phyloP scores from a whole-genome alignment of 2,113 vertebrate genomes.

The Empidonax alnorum region DNA sequence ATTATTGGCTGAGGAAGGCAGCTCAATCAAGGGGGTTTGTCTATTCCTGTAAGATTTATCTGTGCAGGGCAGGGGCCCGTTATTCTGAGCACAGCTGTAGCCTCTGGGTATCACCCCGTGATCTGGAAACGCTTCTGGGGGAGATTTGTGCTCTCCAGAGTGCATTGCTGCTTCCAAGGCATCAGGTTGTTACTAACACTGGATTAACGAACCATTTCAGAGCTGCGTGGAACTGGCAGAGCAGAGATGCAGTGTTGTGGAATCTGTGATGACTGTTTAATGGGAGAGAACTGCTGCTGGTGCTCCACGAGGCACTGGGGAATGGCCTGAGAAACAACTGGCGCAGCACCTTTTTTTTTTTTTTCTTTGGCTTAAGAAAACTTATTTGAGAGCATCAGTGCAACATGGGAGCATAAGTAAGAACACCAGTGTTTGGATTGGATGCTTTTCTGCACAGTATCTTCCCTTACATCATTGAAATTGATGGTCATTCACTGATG shows the following conservation, averaged over 20 bases:
- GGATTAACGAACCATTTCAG: constrained; percentile 33
- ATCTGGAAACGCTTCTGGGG: background rate
- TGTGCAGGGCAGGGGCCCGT: background rate
- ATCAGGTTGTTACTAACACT: constrained; percentile 9
- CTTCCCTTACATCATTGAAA: background rate
- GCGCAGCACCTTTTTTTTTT: no score
- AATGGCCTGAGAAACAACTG: background rate
- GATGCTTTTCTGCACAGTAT: background rate
- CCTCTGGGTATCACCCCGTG: background rate
- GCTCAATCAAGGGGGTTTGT: background rate
- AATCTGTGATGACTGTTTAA: background rate
- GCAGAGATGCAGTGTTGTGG: background rate
- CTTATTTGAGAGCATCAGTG: background rate
- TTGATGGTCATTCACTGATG: background rate
- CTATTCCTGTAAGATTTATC: background rate
- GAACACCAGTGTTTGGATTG: background rate
- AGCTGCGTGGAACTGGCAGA: constrained; percentile 5
- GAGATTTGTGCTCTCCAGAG: constrained; percentile 8
- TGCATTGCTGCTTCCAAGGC: background rate
- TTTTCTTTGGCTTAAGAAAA: background rate
- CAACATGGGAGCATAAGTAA: background rate
- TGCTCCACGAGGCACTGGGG: background rate
- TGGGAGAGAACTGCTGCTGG: background rate
- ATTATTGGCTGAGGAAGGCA: background rate
- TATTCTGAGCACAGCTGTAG: no score